Base-by-base conservation (phyloP, 2,888 invertebrate genomes). In the Teinopalpus imperialis region DNA sequence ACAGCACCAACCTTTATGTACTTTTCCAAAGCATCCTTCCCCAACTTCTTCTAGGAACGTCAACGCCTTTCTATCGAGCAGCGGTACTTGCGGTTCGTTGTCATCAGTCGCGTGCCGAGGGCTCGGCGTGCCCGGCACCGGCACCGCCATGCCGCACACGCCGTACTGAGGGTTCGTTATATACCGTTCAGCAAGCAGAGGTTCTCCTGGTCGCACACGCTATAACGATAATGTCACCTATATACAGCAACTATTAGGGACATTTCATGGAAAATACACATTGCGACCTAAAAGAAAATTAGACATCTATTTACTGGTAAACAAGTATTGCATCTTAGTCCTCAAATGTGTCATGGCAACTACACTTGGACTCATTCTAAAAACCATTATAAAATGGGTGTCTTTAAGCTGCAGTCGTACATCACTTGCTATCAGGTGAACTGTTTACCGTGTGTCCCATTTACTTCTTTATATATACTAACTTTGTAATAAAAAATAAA, bases 21-120 rank as follows among this genome's bases (percentile, higher is more conserved):
- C 96, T 82, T 95, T 95, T 18, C 96, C 96, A 63, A 96, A 97
- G 65, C 95, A 96, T 1, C 96, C 96, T 72, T 96, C 95, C 1
- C 96, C 96, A 39, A 96, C 94, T 65, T 94, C 94, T 61, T 94
- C 92, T 2, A 93, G 75, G 70, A 94, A 93, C 6, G 90, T 89
- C 13, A 97, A 88, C 1, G 92, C 91, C 49, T 93, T 93, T 36
- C 92, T 85, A 35, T 90, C 88, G 29, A 94, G 75, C 31, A 93
- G 85, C 7, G 92, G 92, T 7, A 94, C 92, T 40, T 74, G 76
- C 1, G 73, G 63, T 43, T 83, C 81, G 48, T 63, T 67, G 42
- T 69, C 69, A 44, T 81, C 78, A 31, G 75, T 73, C 1, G 67
- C 34, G 37, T 63, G 67, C 1, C 57, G 59, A 1, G 64, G 56